Conservation (phyloP, 2,797 vertebrate species). For the Ciconia nigra region DNA sequence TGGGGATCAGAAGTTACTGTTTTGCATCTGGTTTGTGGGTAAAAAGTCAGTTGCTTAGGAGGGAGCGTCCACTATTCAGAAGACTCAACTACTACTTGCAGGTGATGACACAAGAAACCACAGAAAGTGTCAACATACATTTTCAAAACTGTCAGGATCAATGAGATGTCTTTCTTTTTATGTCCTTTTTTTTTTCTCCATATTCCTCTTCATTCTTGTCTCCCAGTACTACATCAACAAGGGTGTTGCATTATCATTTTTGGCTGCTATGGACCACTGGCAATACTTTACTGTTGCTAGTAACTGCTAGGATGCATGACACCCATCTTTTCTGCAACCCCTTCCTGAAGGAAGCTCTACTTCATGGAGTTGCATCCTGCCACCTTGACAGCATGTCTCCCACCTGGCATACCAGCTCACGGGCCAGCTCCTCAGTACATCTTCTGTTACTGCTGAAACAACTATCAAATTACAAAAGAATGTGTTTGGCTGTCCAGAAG, state of each 20-base stretch:
- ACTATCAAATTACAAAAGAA: not conserved
- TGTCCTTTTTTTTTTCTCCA: not conserved
- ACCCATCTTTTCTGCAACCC: not conserved
- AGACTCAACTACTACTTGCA: not conserved
- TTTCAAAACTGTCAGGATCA: not conserved
- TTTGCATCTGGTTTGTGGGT: not conserved
- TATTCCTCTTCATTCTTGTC: not conserved
- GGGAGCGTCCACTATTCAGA: not conserved
- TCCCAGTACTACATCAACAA: not conserved
- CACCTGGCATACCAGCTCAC: not conserved
- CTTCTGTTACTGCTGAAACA: not conserved
- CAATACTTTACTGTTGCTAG: not conserved
- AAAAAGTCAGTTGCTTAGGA: not conserved
- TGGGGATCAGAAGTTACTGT: not conserved
- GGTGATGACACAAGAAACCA: not conserved
- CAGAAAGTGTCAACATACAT: not conserved
- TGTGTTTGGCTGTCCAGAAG: not conserved
- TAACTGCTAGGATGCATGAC: not conserved
- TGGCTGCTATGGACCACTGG: not conserved
- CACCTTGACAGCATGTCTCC: not conserved
- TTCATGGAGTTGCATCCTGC: not conserved
- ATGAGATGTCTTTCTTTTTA: not conserved
- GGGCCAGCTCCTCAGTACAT: not conserved
- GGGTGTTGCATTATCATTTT: not conserved
- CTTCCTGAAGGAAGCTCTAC: not conserved